These are phyloP conservation scores for Amphiprion percula DNA, from an alignment of 2,113 vertebrate genomes.

Conservation along the genomic window DNA sequence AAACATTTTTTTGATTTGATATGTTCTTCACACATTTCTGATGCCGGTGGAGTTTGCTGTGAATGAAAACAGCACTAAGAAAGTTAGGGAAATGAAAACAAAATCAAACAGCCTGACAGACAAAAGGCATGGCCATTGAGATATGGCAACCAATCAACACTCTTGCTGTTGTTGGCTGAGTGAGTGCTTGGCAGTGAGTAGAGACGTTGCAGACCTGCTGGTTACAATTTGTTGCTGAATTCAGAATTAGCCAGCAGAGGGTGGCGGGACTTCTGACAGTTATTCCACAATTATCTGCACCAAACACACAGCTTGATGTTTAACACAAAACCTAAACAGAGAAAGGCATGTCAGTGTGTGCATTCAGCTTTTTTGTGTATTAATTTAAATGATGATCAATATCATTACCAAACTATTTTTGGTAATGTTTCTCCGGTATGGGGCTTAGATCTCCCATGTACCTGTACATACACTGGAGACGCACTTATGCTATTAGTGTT, in stretches of 20 bases:
- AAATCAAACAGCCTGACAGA: not conserved
- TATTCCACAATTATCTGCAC: slow-evolving; percentile 13
- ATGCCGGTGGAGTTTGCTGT: not conserved
- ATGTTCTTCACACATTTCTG: no score
- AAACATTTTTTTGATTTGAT: no score
- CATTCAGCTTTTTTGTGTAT: slow-evolving; percentile 13
- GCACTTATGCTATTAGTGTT: slow-evolving; percentile 23
- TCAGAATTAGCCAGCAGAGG: not conserved
- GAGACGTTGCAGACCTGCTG: slow-evolving; percentile 4
- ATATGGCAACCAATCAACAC: slow-evolving; percentile 4
- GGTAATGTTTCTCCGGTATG: slow-evolving; percentile 8
- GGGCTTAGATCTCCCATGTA: no score
- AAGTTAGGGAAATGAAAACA: not conserved
- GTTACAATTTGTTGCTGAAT: slow-evolving; percentile 19
- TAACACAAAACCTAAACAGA: not conserved
- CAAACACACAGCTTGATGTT: slow-evolving; percentile 17
- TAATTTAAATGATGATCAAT: not conserved
- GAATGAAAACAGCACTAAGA: no score
- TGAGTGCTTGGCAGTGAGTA: not conserved
- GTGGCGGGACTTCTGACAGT: not conserved
- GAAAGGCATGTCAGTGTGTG: not conserved
- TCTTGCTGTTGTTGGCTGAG: not conserved
- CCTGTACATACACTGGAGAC: slow-evolving; percentile 8
- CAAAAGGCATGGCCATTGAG: not conserved
- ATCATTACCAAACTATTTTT: not conserved